Percentiles rank a stretch among this genome's conserved stretches.
Conservation (phyloP, 1,140 invertebrate species). For the Artemia franciscana region DNA sequence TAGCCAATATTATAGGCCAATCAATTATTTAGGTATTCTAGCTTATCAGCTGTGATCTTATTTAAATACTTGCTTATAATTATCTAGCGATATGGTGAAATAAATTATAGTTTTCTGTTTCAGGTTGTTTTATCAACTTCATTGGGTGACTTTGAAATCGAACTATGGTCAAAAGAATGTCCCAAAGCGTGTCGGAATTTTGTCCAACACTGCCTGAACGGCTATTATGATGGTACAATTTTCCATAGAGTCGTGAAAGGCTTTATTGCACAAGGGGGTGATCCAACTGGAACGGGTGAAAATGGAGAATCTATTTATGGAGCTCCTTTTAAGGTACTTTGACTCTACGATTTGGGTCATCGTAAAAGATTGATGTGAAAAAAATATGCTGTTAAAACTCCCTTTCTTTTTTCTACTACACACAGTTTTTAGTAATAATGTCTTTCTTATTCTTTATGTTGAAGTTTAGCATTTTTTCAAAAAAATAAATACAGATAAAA, state of each 20-base stretch:
- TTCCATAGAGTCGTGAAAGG: constrained; percentile 76
- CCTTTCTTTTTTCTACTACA: no score
- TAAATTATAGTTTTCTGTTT: constrained; percentile 10
- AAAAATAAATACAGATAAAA: no score
- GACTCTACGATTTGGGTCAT: no score
- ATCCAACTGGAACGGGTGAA: constrained; percentile 77
- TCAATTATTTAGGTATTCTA: constrained; percentile 6
- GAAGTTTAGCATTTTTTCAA: no score
- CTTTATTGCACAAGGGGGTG: constrained; percentile 89
- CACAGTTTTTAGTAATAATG: no score
- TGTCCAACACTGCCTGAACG: constrained; percentile 86
- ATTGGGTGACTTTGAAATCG: constrained; percentile 88
- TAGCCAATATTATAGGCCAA: background rate
- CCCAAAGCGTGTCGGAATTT: constrained; percentile 92
- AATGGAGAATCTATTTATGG: constrained; percentile 89
- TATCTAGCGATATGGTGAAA: background rate
- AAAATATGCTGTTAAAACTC: no score
- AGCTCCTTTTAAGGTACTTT: constrained; percentile 59
- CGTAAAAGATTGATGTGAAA: background rate
- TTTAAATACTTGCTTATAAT: constrained; percentile 5
- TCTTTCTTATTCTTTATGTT: no score
- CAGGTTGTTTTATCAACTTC: constrained; percentile 76
- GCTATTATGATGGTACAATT: constrained; percentile 78
- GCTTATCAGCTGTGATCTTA: background rate
- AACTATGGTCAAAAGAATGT: constrained; percentile 89